A percentile compares a stretch with the other conserved stretches of the same genome.
Conservation (phyloP, 1,140 invertebrate genomes). For the Papilio machaon region DNA sequence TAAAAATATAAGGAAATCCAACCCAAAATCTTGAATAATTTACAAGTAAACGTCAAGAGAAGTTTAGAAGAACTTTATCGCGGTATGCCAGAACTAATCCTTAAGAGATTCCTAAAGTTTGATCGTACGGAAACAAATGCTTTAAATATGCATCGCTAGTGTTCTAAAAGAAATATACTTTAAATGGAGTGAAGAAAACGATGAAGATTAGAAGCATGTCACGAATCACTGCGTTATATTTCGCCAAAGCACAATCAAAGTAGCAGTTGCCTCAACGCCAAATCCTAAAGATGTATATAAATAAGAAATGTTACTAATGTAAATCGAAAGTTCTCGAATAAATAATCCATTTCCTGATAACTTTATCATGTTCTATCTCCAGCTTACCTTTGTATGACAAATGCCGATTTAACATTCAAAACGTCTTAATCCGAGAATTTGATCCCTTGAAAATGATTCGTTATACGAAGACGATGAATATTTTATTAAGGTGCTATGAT, state of each 20-base stretch:
- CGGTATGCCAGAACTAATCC: constrained; percentile 37
- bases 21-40: constrained; percentile 33
- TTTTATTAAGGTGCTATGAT: constrained; percentile 57
- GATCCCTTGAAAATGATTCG: constrained; percentile 39
- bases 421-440: constrained; percentile 13
- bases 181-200: not conserved
- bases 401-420: not conserved
- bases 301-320: not conserved
- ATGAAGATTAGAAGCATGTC: not conserved
- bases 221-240: not conserved
- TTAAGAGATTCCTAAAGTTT: constrained; percentile 33
- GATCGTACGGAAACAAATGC: constrained; percentile 27
- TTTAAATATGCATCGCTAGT: constrained; percentile 30
- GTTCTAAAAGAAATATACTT: constrained; percentile 4
- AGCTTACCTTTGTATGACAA: constrained; percentile 27
- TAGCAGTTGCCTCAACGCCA: too few relatives aligned
- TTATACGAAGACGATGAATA: constrained; percentile 50
- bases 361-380: not conserved
- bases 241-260: too few relatives aligned
- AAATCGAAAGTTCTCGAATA: not conserved
- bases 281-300: not conserved
- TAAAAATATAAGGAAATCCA: constrained; percentile 8
- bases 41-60: constrained; percentile 29
- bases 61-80: constrained; percentile 30
- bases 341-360: not conserved